Percentiles rank a stretch among this genome's conserved stretches.
Evolutionary conservation across 1,140 invertebrate species (phyloP).

Genomic region (Anoplophora glabripennis): DNA sequence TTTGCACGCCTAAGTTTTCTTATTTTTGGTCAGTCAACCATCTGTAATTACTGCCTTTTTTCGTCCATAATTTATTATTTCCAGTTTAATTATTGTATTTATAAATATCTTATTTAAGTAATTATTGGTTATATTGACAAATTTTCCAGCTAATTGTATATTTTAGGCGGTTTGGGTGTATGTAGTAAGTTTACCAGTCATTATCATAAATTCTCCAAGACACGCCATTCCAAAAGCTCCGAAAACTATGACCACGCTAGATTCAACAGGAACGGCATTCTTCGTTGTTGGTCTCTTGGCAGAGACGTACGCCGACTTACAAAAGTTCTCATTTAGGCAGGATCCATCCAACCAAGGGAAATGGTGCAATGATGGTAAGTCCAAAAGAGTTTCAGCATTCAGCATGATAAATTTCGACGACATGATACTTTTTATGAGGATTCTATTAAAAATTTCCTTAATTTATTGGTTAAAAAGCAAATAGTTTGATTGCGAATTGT

Average conservation of each 20-base stretch:
- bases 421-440: too few relatives aligned
- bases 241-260: constrained; percentile 78
- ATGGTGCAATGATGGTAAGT: constrained; percentile 82
- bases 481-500: not conserved
- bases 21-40: too few relatives aligned
- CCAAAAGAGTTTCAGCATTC: too few relatives aligned
- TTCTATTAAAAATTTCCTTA: too few relatives aligned
- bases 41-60: too few relatives aligned
- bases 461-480: too few relatives aligned
- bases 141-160: constrained; percentile 4
- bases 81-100: not conserved
- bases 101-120: too few relatives aligned
- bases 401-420: too few relatives aligned
- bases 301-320: constrained; percentile 86
- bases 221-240: constrained; percentile 72
- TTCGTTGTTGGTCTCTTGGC: constrained; percentile 80
- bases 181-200: constrained; percentile 84
- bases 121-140: too few relatives aligned
- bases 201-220: constrained; percentile 85
- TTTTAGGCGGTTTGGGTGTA: constrained; percentile 90
- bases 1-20: too few relatives aligned
- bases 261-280: constrained; percentile 79
- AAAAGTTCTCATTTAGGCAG: constrained; percentile 86
- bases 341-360: constrained; percentile 84
- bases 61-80: too few relatives aligned